A percentile compares a stretch with the other conserved stretches of the same genome.
Evolutionary conservation across 2,113 vertebrate species (phyloP).

Genomic region (Sula dactylatra): DNA sequence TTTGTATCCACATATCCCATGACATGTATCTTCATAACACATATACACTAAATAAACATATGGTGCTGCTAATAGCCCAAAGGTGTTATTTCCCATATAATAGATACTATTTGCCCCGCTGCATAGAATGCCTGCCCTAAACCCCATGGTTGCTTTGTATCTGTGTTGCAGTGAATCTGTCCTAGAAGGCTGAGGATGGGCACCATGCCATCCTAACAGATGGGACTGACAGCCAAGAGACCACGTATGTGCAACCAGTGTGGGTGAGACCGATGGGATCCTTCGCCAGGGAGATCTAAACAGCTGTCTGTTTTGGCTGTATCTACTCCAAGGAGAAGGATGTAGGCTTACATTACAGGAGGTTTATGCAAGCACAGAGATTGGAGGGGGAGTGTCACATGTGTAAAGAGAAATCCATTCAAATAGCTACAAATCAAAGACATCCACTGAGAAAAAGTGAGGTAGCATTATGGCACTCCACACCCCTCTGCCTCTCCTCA

Average conservation of each 20-base stretch:
- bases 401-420: background rate
- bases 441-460: background rate
- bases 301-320: slow-evolving; percentile 27
- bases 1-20: background rate
- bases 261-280: background rate
- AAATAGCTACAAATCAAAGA: background rate
- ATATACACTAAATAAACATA: background rate
- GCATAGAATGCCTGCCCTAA: background rate
- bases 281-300: slow-evolving; percentile 1
- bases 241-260: background rate
- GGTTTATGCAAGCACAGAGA: background rate
- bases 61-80: background rate
- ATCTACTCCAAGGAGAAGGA: background rate
- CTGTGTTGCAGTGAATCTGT: background rate
- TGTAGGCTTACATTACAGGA: background rate
- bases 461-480: background rate
- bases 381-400: background rate
- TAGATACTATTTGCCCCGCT: background rate
- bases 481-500: background rate
- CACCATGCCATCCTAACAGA: background rate
- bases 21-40: background rate
- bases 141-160: background rate
- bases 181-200: background rate
- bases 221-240: slow-evolving; percentile 18
- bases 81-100: background rate